Base-by-base conservation (phyloP, 2,113 vertebrate genomes). In the Bettongia penicillata region DNA sequence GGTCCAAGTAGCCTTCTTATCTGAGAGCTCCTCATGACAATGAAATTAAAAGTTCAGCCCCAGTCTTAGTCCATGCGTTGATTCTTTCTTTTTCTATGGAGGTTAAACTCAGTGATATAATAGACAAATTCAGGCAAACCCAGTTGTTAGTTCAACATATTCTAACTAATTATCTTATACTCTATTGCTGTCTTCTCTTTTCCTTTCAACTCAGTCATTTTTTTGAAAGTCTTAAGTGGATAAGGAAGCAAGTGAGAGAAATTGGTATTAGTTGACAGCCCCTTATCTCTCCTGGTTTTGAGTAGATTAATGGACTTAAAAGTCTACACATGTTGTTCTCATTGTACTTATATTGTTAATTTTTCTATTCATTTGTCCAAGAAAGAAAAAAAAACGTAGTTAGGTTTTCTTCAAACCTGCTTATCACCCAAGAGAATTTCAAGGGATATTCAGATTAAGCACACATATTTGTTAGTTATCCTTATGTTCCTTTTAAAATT, bases 401-500 rank as follows among this genome's bases (percentile, higher is more conserved):
- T 43, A 43, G 16, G 8, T 84, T 84, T 84, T 84, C 7, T 43
- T 23, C 37, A 84, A 84, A 43, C 16, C 22, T 84, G 68, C 31
- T 19, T 77, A n/a, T 84, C 16, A 43, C 37, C 16, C 16, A 19
- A 77, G 68, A 14, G 37, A 77, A 43, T n/a, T 77, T n/a, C 68
- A 43, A 84, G 37, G 6, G 95, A 48, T 55, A 28, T 93, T 97
- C 47, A 77, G 19, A 43, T 43, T 92, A 93, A 5, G 5, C 37
- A 91, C 22, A 22, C 22, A 91, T 26, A 48, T 50, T 51, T 93
- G n/a, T 23, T 48, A 93, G 61, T 31, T 94, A 94, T 92, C 89
- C n/a, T 94, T 93, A 91, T 95, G 3, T 50, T 52, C 11, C 91
- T 92, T 94, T 94, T 51, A 26, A 68, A 51, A 55, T 53, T 11